phyloP scores from a whole-genome alignment of 2,797 vertebrate genomes.

The Poeciliopsis gracilis region DNA sequence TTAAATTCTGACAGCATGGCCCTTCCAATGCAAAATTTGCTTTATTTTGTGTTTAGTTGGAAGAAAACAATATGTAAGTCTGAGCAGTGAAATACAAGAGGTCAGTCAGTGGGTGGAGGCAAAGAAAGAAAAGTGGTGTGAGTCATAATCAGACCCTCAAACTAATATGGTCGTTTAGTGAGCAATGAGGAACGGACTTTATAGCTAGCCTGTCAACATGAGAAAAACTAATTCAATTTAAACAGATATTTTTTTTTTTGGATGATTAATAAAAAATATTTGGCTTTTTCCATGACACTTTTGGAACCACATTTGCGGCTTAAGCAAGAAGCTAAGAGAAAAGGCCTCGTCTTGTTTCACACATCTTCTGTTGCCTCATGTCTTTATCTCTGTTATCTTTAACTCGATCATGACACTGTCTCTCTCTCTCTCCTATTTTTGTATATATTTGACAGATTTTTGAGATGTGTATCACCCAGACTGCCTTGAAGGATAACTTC shows the following conservation, averaged over 20 bases:
- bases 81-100: not conserved
- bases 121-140: not conserved
- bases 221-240: not conserved
- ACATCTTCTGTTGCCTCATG: constrained; percentile 13
- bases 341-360: constrained; percentile 6
- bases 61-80: not conserved
- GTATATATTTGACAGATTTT: constrained; percentile 40
- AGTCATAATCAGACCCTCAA: not conserved
- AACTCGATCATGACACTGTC: constrained; percentile 21
- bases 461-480: constrained; percentile 37
- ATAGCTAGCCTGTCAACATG: not conserved
- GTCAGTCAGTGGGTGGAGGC: not conserved
- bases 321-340: constrained; percentile 17
- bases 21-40: not conserved
- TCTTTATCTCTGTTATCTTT: constrained; percentile 40
- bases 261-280: not conserved
- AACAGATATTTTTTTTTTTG: not conserved
- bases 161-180: not conserved
- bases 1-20: not conserved
- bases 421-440: not conserved
- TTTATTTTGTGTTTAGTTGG: not conserved
- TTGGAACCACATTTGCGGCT: constrained; percentile 22
- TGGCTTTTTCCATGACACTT: constrained; percentile 10
- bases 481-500: constrained; percentile 37
- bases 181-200: not conserved